A percentile compares a stretch with the other conserved stretches of the same genome.
These are phyloP conservation scores for Hipparchia semele DNA, from an alignment of 2,888 invertebrate species.

Conservation along the genomic window DNA sequence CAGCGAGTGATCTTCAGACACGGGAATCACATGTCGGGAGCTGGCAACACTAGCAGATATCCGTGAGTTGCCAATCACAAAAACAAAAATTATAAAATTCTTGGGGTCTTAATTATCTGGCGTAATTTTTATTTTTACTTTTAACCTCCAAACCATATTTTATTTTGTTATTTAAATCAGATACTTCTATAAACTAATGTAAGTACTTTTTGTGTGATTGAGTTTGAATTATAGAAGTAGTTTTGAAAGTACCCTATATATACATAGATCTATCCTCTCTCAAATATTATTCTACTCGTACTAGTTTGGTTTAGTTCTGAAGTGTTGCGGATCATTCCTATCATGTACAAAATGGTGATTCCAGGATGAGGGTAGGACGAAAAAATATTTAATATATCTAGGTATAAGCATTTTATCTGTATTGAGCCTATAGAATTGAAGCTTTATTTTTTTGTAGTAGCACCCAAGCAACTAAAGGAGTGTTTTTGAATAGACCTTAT, in stretches of 20 bases:
- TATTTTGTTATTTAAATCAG: background rate
- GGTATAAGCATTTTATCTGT: background rate
- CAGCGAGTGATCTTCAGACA: conserved; percentile 89
- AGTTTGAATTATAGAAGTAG: conserved; percentile 10
- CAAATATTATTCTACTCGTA: background rate
- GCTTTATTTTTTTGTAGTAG: conserved; percentile 1
- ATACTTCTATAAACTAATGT: too few species aligned
- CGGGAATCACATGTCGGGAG: conserved; percentile 87
- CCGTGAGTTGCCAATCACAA: conserved; percentile 80
- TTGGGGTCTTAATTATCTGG: conserved; percentile 36
- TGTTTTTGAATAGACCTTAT: background rate
- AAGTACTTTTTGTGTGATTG: background rate
- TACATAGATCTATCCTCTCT: background rate
- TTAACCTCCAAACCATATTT: conserved; percentile 3
- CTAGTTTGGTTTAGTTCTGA: background rate
- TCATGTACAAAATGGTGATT: background rate
- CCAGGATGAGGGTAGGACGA: background rate
- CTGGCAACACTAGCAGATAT: conserved; percentile 85
- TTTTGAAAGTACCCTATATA: background rate
- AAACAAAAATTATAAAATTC: conserved; percentile 38
- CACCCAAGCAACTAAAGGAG: background rate
- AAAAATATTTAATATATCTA: background rate
- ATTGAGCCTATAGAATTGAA: background rate
- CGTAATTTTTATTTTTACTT: conserved; percentile 27
- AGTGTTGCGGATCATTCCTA: background rate